Percentiles rank a stretch among this genome's conserved stretches.
These are phyloP conservation scores for Steinernema carpocapsae DNA, from an alignment of 2,888 invertebrate species.

Conservation along the genomic window DNA sequence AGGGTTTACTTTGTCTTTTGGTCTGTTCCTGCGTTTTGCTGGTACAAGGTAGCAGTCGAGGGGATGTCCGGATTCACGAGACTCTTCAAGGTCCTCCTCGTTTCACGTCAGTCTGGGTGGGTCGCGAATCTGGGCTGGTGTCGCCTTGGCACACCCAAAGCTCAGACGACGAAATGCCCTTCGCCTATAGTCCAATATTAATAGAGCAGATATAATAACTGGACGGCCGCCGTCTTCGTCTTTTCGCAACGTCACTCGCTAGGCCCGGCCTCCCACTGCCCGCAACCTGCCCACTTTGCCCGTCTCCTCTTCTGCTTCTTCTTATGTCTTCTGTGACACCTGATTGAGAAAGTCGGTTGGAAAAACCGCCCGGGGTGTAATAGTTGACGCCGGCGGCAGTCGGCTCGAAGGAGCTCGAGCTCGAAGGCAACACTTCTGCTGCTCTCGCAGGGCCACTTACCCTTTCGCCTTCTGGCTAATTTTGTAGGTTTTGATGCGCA, in stretches of 20 bases:
- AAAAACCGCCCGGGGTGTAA: conserved; percentile 5
- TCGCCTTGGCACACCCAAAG: background rate
- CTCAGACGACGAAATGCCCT: background rate
- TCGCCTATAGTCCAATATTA: conserved; percentile 19
- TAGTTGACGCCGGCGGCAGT: conserved; percentile 14
- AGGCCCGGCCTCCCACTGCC: background rate
- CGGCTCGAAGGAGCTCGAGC: background rate
- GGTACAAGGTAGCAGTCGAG: too few species aligned
- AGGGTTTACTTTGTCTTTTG: conserved; percentile 5
- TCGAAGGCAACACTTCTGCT: too few species aligned
- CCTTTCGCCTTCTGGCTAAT: too few species aligned
- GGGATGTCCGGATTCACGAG: too few species aligned
- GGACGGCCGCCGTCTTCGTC: background rate
- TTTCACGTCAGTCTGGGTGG: too few species aligned
- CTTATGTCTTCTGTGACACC: conserved; percentile 5
- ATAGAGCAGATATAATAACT: conserved; percentile 32
- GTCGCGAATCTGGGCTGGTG: background rate
- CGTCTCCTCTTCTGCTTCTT: background rate
- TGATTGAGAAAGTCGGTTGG: background rate
- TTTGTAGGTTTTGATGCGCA: too few species aligned
- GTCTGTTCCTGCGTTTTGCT: too few species aligned
- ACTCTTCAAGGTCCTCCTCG: too few species aligned
- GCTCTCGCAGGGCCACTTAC: too few species aligned
- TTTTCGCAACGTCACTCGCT: conserved; percentile 18
- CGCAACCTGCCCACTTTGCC: background rate